Conservation (phyloP, 2,888 invertebrate genomes). For the Rhopalosiphum nymphaeae region DNA sequence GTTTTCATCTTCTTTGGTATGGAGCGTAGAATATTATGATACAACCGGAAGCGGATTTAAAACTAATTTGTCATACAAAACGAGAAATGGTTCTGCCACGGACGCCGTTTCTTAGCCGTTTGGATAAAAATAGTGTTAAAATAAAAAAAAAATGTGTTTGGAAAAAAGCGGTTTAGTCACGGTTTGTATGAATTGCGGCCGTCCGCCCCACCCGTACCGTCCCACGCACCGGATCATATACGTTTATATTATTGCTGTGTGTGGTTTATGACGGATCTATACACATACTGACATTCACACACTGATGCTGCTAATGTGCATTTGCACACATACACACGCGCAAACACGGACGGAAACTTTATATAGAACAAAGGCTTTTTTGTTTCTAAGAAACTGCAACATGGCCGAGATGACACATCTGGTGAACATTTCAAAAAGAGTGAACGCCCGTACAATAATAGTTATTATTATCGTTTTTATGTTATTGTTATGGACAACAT, state of each 20-base stretch:
- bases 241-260: conserved; percentile 33
- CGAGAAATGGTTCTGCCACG: neutral
- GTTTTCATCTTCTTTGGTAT: neutral
- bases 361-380: conserved; percentile 63
- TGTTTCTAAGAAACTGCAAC: conserved; percentile 62
- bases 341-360: conserved; percentile 33
- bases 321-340: conserved; percentile 28
- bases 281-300: neutral
- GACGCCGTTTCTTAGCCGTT: conserved; percentile 19
- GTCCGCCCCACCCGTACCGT: neutral
- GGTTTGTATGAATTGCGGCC: conserved; percentile 40
- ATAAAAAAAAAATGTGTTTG: conserved; percentile 24
- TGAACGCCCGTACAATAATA: conserved; percentile 49
- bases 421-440: conserved; percentile 51
- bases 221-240: conserved; percentile 15
- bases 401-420: conserved; percentile 61
- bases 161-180: conserved; percentile 61
- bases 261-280: conserved; percentile 50
- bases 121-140: conserved; percentile 57
- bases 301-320: conserved; percentile 32
- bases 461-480: conserved; percentile 60
- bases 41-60: conserved; percentile 42
- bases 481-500: conserved; percentile 61
- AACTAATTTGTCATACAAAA: conserved; percentile 37
- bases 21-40: neutral